These are phyloP conservation scores for Myotis findleyi DNA, from an alignment of 2,797 vertebrate species.

Conservation along the genomic window DNA sequence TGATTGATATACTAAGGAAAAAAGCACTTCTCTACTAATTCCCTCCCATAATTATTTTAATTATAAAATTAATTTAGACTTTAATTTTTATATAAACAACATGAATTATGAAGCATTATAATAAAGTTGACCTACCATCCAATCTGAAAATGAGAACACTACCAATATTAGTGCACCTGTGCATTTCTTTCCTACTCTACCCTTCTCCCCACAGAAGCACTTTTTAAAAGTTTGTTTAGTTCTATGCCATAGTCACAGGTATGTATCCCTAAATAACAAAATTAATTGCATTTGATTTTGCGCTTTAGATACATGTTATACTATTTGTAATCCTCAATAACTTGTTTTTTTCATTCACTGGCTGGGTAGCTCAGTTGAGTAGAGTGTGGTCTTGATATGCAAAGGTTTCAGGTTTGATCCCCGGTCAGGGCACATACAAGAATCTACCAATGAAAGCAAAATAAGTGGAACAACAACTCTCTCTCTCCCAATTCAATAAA, in stretches of 20 bases:
- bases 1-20: neutral
- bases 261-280: slow-evolving; percentile 2
- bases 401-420: too few species aligned
- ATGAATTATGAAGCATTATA: neutral
- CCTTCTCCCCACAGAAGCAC: neutral
- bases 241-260: neutral
- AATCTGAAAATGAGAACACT: slow-evolving; percentile 10
- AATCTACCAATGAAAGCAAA: too few species aligned
- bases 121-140: neutral
- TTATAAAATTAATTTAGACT: slow-evolving; percentile 44
- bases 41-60: neutral
- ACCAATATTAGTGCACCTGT: neutral
- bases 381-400: too few species aligned
- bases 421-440: too few species aligned
- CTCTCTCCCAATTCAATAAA: too few species aligned
- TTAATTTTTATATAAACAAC: neutral
- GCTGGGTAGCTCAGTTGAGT: too few species aligned
- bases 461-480: too few species aligned
- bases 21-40: neutral
- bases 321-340: neutral
- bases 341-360: neutral
- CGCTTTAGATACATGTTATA: neutral
- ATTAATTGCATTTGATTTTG: neutral
- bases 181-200: neutral
- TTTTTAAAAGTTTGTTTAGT: neutral